These are phyloP conservation scores for Falcunculus frontatus DNA, from an alignment of 2,113 vertebrate species.

Conservation along the genomic window DNA sequence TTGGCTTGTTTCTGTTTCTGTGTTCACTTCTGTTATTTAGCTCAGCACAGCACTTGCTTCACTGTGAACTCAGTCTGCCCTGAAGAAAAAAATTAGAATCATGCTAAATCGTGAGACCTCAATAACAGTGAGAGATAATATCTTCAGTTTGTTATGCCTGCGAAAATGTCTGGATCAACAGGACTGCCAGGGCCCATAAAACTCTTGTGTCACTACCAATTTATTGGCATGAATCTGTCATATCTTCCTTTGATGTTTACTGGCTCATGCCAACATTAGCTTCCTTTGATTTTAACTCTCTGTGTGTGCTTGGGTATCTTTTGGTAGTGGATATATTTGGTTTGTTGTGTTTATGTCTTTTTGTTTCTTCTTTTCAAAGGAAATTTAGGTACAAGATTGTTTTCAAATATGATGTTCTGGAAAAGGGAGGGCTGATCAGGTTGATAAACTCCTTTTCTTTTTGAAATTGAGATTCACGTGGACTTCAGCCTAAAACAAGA, in stretches of 20 bases:
- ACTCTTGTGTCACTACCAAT: not conserved
- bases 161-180: not conserved
- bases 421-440: not conserved
- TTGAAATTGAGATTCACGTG: not conserved
- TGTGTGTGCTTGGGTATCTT: not conserved
- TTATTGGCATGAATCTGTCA: not conserved
- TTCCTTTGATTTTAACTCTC: slow-evolving; percentile 1
- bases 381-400: not conserved
- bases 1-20: not conserved
- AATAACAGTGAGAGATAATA: not conserved
- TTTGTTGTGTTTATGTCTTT: not conserved
- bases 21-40: not conserved
- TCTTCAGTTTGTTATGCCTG: not conserved
- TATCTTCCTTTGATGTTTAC: not conserved
- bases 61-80: not conserved
- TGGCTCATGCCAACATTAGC: not conserved
- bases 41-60: not conserved
- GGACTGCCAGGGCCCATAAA: not conserved
- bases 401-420: not conserved
- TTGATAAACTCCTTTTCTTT: not conserved
- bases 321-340: not conserved
- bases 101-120: not conserved
- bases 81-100: not conserved
- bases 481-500: not conserved
- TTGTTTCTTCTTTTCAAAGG: not conserved